These are phyloP conservation scores for Condylura cristata DNA, from an alignment of 2,113 vertebrate genomes.

Conservation along the genomic window DNA sequence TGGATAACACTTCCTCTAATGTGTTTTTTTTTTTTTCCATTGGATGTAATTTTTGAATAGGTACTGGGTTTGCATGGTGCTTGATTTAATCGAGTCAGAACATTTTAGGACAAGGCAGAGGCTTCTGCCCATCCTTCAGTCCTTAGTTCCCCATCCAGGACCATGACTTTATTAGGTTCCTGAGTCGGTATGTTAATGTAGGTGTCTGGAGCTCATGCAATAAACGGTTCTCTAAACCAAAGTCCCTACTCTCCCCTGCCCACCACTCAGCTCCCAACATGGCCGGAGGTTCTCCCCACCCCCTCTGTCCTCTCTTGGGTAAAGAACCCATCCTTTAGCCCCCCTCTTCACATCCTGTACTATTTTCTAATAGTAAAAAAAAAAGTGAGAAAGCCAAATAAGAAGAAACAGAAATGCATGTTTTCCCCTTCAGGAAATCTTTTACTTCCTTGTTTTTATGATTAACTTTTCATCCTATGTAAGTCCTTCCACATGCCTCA, in stretches of 20 bases:
- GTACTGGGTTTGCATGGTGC: not conserved
- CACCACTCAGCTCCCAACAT: fast-evolving
- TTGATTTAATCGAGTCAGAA: conserved; percentile 27
- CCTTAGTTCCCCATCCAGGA: not conserved
- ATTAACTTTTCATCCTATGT: fast-evolving
- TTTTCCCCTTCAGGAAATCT: not conserved
- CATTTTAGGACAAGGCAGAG: not conserved
- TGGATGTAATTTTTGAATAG: not conserved
- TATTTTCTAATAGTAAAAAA: not conserved
- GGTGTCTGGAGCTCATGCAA: not conserved
- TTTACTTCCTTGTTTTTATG: not conserved
- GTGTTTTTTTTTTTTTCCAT: conserved; percentile 17
- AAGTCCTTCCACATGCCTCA: fast-evolving
- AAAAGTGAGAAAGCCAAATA: not conserved
- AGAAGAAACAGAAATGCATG: not conserved
- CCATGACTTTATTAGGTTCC: not conserved
- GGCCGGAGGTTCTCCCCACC: not conserved
- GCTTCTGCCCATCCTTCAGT: not conserved
- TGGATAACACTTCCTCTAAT: conserved; percentile 7
- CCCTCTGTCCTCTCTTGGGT: not conserved
- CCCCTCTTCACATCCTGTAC: not conserved
- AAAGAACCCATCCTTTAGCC: not conserved
- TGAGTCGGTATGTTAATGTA: not conserved
- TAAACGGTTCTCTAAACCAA: not conserved
- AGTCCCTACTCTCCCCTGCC: not conserved